phyloP scores from a whole-genome alignment of 2,888 invertebrate species.

The Zelleria hepariella region DNA sequence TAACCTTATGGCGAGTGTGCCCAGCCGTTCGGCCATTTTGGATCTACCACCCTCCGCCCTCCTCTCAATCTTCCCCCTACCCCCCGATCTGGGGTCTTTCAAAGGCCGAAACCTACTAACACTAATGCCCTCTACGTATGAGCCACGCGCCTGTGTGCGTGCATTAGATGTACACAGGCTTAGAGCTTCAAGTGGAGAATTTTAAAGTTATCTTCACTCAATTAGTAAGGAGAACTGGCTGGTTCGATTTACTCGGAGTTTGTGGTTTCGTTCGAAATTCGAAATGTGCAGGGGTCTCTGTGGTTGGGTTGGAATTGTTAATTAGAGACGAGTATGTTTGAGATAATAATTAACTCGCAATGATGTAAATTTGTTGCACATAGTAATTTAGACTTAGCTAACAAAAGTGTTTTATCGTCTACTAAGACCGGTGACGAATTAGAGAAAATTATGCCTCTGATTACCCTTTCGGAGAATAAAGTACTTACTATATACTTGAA shows the following conservation, averaged over 20 bases:
- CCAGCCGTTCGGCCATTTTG: constrained; percentile 65
- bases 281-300: no score
- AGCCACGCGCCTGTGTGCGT: constrained; percentile 10
- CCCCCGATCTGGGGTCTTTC: constrained; percentile 67
- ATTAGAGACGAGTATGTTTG: no score
- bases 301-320: no score
- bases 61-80: constrained; percentile 66
- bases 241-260: constrained; percentile 2
- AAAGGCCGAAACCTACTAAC: constrained; percentile 70
- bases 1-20: constrained; percentile 67
- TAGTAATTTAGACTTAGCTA: no score
- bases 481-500: no score
- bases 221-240: not conserved
- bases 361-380: no score
- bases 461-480: no score
- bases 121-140: constrained; percentile 63
- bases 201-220: constrained; percentile 2
- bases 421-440: no score
- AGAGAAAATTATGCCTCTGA: no score
- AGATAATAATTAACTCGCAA: no score
- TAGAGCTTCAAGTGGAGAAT: not conserved
- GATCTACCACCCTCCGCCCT: constrained; percentile 49
- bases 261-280: no score
- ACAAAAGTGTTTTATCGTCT: no score
- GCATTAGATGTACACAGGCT: constrained; percentile 7